Conservation (phyloP, 2,888 invertebrate genomes). For the Hipparchia semele region DNA sequence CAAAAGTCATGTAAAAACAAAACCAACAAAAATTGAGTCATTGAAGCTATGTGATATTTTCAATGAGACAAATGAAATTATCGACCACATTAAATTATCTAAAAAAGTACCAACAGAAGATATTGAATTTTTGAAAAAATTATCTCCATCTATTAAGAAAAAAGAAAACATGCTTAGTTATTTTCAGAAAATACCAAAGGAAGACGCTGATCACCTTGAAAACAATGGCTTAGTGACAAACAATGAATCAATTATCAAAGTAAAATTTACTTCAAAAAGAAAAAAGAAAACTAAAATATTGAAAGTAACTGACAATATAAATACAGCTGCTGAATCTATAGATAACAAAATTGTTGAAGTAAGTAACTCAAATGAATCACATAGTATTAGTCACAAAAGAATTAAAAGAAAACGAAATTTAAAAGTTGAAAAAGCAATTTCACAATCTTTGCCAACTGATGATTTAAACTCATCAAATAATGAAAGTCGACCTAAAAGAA, state of each 20-base stretch:
- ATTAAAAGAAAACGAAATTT: constrained; percentile 49
- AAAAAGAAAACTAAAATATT: constrained; percentile 58
- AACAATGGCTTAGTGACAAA: constrained; percentile 39
- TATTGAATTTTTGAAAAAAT: constrained; percentile 76
- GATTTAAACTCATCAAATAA: constrained; percentile 25
- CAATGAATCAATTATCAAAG: constrained; percentile 57
- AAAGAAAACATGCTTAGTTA: constrained; percentile 84
- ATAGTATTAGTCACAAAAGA: constrained; percentile 35
- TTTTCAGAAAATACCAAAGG: constrained; percentile 79
- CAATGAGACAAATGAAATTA: constrained; percentile 43
- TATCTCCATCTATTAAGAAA: constrained; percentile 83
- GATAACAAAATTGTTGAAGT: constrained; percentile 1
- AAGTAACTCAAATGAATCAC: constrained; percentile 26
- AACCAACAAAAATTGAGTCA: constrained; percentile 41
- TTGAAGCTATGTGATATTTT: constrained; percentile 61
- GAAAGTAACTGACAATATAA: constrained; percentile 9
- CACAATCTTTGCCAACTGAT: constrained; percentile 18
- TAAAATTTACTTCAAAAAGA: constrained; percentile 58
- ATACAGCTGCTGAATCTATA: not conserved
- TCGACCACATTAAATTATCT: constrained; percentile 42
- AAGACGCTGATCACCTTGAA: constrained; percentile 48
- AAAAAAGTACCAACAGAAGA: constrained; percentile 59
- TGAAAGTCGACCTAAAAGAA: constrained; percentile 63
- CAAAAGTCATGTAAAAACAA: constrained; percentile 32
- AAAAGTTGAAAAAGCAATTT: constrained; percentile 31